Evolutionary conservation across 2,888 invertebrate species (phyloP).

Genomic region (Bellardia bayeri): DNA sequence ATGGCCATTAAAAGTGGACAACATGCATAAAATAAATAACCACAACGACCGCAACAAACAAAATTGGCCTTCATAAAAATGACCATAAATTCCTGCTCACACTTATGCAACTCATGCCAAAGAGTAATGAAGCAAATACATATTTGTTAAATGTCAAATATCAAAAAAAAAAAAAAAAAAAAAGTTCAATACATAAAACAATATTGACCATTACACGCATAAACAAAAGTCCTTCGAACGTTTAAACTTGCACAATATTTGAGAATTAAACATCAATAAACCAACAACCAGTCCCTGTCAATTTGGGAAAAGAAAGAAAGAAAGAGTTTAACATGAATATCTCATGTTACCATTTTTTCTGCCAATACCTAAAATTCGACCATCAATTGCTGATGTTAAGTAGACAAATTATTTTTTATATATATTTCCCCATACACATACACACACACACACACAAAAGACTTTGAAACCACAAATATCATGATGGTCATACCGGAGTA

Average conservation of each 20-base stretch:
- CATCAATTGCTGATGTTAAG: slow-evolving; percentile 68
- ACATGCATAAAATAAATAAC: slow-evolving; percentile 63
- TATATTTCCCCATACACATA: neutral
- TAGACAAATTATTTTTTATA: slow-evolving; percentile 68
- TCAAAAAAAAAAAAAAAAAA: slow-evolving; percentile 40
- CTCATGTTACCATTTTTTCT: slow-evolving; percentile 50
- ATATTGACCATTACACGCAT: slow-evolving; percentile 17
- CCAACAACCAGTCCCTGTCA: neutral
- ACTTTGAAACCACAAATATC: slow-evolving; percentile 67
- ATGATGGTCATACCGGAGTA: slow-evolving; percentile 62
- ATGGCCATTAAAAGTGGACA: slow-evolving; percentile 57
- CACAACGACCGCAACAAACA: slow-evolving; percentile 43
- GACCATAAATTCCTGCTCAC: slow-evolving; percentile 41
- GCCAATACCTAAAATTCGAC: slow-evolving; percentile 20
- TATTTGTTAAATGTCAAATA: slow-evolving; percentile 71
- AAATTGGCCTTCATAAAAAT: slow-evolving; percentile 58
- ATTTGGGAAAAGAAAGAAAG: neutral
- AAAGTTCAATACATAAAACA: slow-evolving; percentile 48
- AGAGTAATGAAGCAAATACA: slow-evolving; percentile 63
- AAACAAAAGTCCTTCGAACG: slow-evolving; percentile 46
- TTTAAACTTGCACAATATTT: slow-evolving; percentile 21
- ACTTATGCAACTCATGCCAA: neutral
- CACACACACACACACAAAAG: neutral
- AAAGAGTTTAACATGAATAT: slow-evolving; percentile 63
- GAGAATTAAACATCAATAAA: slow-evolving; percentile 61